Evolutionary conservation across 2,113 vertebrate species (phyloP), one percentile per base, ranked within the genome.

Genomic region (Scopus umbretta): DNA sequence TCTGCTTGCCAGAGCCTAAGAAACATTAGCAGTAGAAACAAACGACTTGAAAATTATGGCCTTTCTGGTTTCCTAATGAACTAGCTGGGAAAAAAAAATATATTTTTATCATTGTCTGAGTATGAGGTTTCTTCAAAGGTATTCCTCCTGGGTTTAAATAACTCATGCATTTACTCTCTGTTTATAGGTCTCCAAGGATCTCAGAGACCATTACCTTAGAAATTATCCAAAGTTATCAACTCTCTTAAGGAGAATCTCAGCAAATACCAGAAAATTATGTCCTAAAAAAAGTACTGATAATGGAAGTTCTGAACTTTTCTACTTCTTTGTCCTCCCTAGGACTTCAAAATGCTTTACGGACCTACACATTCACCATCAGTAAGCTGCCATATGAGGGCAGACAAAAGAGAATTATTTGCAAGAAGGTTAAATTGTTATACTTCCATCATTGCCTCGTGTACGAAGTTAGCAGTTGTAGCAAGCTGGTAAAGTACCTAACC

Each of bases 101-200:
- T 0, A n/a, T 56, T 86, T 93, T 67, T 75, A 52, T 86, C 23
- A n/a, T 47, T 80, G 42, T 90, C 81, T 38, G 26, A 74, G 18
- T 59, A 30, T 84, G 53, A 94, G 25, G 40, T 73, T 73, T 95
- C 76, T 94, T 94, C 67, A 79, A 40, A 89, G 74, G 25, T 86
- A 81, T 56, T 92, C 89, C 71, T 68, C 68, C n/a, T 84, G 53
- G 20, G n/a, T 70, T 94, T 92, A 89, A 94, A 55, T 65, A 87
- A 66, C 74, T 95, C 40, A 38, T 70, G 32, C 58, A 58, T 92
- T 95, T 76, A 62, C 74, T 90, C 40, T 86, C 3, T 94, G 25
- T 86, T 96, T 89, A 87, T 91, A 71, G 30, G 25, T 75, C 92
- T 96, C 91, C 32, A 76, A 61, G 66, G 76, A 94, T 86, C 47